Percentiles rank a stretch among this genome's conserved stretches.
These are phyloP conservation scores for Darevskia nairensis DNA, from an alignment of 2,797 vertebrate species.

Conservation along the genomic window DNA sequence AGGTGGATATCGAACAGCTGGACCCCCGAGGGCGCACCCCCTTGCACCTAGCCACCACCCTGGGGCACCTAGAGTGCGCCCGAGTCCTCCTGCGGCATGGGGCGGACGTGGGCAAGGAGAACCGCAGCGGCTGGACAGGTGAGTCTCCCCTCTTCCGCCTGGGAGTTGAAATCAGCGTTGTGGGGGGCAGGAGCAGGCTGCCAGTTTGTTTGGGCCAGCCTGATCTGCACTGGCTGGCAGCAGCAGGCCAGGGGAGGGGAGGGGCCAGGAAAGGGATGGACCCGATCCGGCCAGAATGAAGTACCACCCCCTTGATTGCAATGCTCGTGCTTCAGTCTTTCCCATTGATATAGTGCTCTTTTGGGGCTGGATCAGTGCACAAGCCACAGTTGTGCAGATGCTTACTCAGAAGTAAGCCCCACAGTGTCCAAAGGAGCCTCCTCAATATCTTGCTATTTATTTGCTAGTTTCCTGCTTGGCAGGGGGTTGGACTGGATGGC, in stretches of 20 bases:
- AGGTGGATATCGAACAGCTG: constrained; percentile 90
- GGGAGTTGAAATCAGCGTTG: not conserved
- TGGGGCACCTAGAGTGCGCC: constrained; percentile 92
- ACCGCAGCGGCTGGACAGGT: constrained; percentile 97
- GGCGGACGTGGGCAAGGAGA: constrained; percentile 93
- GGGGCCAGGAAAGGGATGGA: no score
- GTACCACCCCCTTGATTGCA: not conserved
- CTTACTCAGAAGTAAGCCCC: not conserved
- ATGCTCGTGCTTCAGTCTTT: not conserved
- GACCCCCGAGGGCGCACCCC: constrained; percentile 95
- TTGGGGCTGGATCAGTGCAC: not conserved
- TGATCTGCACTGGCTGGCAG: not conserved
- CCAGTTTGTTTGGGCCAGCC: not conserved
- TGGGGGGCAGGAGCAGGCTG: not conserved
- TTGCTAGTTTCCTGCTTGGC: no score
- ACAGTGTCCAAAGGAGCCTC: not conserved
- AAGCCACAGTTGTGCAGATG: not conserved
- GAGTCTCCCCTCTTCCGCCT: constrained; percentile 3
- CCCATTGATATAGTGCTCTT: not conserved
- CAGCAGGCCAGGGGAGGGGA: not conserved
- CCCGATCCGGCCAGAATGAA: not conserved
- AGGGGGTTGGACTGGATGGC: no score
- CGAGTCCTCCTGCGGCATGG: constrained; percentile 90
- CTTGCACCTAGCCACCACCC: constrained; percentile 92
- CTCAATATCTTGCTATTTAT: not conserved